phyloP scores from a whole-genome alignment of 2,113 vertebrate genomes.

The Polypterus senegalus region DNA sequence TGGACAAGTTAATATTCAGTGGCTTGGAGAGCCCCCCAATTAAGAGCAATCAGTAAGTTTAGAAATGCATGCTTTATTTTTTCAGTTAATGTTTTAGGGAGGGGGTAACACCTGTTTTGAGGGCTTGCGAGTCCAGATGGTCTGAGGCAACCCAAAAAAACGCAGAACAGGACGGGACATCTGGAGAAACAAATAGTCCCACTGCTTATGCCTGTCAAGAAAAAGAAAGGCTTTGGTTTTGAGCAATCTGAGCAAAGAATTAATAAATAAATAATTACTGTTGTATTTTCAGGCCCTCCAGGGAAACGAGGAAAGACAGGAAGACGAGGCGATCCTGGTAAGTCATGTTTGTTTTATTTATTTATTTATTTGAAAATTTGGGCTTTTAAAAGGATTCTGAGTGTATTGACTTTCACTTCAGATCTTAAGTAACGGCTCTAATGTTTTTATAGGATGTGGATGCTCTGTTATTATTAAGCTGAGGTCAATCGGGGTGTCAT shows the following conservation, averaged over 20 bases:
- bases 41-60: neutral
- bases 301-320: slow-evolving; percentile 83
- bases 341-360: too few relatives aligned
- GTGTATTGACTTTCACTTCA: too few relatives aligned
- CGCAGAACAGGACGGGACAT: neutral
- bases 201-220: neutral
- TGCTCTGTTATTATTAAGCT: too few relatives aligned
- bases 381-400: too few relatives aligned
- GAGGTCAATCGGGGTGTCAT: too few relatives aligned
- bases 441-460: too few relatives aligned
- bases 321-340: slow-evolving; percentile 76
- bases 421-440: too few relatives aligned
- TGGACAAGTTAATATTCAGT: too few relatives aligned
- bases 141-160: neutral
- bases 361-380: too few relatives aligned
- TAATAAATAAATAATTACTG: slow-evolving; percentile 8
- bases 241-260: neutral
- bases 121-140: neutral
- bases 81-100: neutral
- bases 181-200: neutral
- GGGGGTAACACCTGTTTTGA: neutral
- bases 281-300: slow-evolving; percentile 66
- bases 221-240: neutral
- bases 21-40: too few relatives aligned
- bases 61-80: neutral